A percentile compares a stretch with the other conserved stretches of the same genome.
Evolutionary conservation across 2,113 vertebrate genomes (phyloP).

Genomic region (Periophthalmodon schlosseri): DNA sequence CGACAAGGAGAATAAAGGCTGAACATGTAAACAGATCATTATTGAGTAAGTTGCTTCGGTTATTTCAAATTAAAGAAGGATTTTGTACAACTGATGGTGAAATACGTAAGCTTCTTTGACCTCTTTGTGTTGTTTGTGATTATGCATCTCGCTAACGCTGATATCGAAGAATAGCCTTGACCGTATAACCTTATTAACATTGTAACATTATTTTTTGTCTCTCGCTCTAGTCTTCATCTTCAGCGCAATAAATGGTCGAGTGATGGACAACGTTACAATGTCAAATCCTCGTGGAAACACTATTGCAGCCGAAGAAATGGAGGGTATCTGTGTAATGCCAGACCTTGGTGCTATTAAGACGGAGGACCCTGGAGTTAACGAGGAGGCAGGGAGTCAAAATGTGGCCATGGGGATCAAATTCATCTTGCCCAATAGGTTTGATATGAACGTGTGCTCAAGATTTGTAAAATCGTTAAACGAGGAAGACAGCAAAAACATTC

Average conservation of each 20-base stretch:
- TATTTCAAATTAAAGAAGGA: background rate
- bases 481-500: slow-evolving; percentile 99
- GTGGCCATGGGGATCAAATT: slow-evolving; percentile 97
- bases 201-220: no score
- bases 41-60: background rate
- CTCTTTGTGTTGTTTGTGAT: background rate
- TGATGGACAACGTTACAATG: slow-evolving; percentile 66
- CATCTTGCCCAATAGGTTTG: slow-evolving; percentile 95
- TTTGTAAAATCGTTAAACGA: slow-evolving; percentile 98
- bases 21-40: background rate
- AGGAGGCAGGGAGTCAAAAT: slow-evolving; percentile 76
- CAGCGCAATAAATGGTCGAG: background rate
- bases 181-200: background rate
- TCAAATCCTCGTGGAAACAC: slow-evolving; percentile 73
- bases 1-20: background rate
- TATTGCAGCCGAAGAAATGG: slow-evolving; percentile 82
- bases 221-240: no score
- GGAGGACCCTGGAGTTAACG: slow-evolving; percentile 82
- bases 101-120: background rate
- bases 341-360: slow-evolving; percentile 87
- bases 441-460: slow-evolving; percentile 98
- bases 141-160: background rate
- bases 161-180: background rate
- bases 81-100: background rate
- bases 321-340: slow-evolving; percentile 82